These are phyloP conservation scores for Cephalopachus bancanus DNA, from an alignment of 2,797 vertebrate species.

Conservation along the genomic window DNA sequence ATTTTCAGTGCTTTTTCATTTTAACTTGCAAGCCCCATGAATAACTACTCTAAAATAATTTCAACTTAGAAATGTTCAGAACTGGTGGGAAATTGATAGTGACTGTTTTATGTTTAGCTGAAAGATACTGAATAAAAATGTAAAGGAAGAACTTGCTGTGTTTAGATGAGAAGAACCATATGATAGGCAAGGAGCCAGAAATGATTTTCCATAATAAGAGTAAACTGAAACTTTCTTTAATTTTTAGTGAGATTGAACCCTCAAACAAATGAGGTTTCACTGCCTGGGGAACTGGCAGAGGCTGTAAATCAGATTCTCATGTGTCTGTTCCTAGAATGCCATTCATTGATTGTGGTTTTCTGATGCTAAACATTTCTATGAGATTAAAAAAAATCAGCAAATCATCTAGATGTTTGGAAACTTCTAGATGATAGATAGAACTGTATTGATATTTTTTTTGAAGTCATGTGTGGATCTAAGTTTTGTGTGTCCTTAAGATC, in stretches of 20 bases:
- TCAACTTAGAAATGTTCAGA: slow-evolving; percentile 76
- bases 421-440: not conserved
- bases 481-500: not conserved
- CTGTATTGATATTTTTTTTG: slow-evolving; percentile 50
- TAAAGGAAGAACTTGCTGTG: slow-evolving; percentile 69
- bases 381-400: slow-evolving; percentile 26
- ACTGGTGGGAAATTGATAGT: slow-evolving; percentile 75
- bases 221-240: slow-evolving; percentile 75
- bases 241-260: slow-evolving; percentile 61
- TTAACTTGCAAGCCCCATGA: slow-evolving; percentile 76
- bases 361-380: slow-evolving; percentile 53
- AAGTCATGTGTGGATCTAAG: not conserved
- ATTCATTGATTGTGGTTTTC: slow-evolving; percentile 21
- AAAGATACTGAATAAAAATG: slow-evolving; percentile 77
- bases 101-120: slow-evolving; percentile 71
- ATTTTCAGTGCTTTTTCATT: slow-evolving; percentile 78
- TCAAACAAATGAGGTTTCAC: slow-evolving; percentile 65
- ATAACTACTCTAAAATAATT: slow-evolving; percentile 83
- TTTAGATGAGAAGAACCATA: slow-evolving; percentile 58
- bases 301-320: slow-evolving; percentile 32
- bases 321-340: not conserved
- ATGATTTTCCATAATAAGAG: slow-evolving; percentile 75
- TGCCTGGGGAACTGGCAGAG: slow-evolving; percentile 41
- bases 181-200: slow-evolving; percentile 64
- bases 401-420: slow-evolving; percentile 52